Base-by-base conservation (phyloP, 2,888 invertebrate genomes). In the Dinocampus coccinellae region DNA sequence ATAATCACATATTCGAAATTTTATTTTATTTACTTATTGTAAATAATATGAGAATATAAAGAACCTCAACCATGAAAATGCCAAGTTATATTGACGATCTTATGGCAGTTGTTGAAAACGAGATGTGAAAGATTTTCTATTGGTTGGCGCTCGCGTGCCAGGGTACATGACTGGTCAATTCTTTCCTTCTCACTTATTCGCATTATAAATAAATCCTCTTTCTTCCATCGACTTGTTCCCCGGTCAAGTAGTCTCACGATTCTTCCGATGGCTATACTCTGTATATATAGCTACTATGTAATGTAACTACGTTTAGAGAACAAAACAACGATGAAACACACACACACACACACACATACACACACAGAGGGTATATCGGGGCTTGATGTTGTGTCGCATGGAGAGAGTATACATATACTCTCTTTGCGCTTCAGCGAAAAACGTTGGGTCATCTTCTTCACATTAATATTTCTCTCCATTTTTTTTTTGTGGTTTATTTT, bases 241-340 rank as follows among this genome's bases (percentile, higher is more conserved):
- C 76, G 78, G 78, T 80, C 80, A 76, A 73, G 77, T 76, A 74
- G 76, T 74, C 78, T 64, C 66, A 69, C 74, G 75, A 74, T 78
- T 69, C 73, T 61, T 16, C 63, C 33, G 58, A 24, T 70, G 68
- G 55, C 64, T 47, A 47, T 47, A 47, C 16, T 47, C 16, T 47
- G 16, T 9, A 16, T 47, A 20, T 47, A 39, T 39, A 34, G 33
- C 58, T 62, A 69, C 72, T 29, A 60, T 62, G 39, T 52, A 39
- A 58, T 63, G 42, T 47, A 47, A 62, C 29, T 52, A 36, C 16
- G 66, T 69, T 73, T 74, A 73, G 76, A 75, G 72, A n/a, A 76
- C 70, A 71, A 73, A 69, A 66, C 42, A 67, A 68, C 55, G 60
- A 42, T 55, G 63, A 64, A n/a, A n/a, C n/a, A n/a, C n/a, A n/a